Percentiles rank a stretch among this genome's conserved stretches.
These are phyloP conservation scores for Opisthograptis luteolata DNA, from an alignment of 2,888 invertebrate species.

Conservation along the genomic window DNA sequence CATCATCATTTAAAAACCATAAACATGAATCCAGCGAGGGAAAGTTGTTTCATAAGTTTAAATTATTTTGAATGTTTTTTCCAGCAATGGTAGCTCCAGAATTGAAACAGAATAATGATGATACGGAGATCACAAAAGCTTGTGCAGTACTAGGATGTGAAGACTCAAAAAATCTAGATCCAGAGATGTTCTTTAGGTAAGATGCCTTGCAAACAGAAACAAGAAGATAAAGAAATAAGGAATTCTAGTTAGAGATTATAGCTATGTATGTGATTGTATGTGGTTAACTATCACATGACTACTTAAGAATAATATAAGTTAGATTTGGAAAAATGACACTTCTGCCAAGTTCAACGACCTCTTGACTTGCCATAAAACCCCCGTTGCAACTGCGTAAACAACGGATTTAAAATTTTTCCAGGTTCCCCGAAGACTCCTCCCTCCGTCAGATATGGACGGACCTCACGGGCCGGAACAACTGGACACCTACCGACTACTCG, in stretches of 20 bases:
- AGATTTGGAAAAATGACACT: too few relatives aligned
- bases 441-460: constrained; percentile 76
- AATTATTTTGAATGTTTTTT: constrained; percentile 20
- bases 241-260: too few relatives aligned
- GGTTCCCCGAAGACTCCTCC: constrained; percentile 73
- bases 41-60: too few relatives aligned
- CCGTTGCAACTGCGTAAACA: too few relatives aligned
- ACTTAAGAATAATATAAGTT: too few relatives aligned
- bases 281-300: too few relatives aligned
- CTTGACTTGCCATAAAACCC: too few relatives aligned
- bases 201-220: too few relatives aligned
- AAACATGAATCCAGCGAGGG: too few relatives aligned
- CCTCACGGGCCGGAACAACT: constrained; percentile 74
- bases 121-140: constrained; percentile 71
- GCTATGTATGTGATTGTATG: too few relatives aligned
- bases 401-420: constrained; percentile 39
- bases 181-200: constrained; percentile 74
- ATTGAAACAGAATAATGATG: constrained; percentile 67
- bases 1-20: not conserved
- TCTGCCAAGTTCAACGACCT: too few relatives aligned
- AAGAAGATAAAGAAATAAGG: too few relatives aligned
- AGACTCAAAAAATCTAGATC: constrained; percentile 70
- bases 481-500: constrained; percentile 78
- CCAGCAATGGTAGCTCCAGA: constrained; percentile 80
- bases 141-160: constrained; percentile 79